Conservation (phyloP, 2,888 invertebrate genomes). For the Serrognathus titanus region DNA sequence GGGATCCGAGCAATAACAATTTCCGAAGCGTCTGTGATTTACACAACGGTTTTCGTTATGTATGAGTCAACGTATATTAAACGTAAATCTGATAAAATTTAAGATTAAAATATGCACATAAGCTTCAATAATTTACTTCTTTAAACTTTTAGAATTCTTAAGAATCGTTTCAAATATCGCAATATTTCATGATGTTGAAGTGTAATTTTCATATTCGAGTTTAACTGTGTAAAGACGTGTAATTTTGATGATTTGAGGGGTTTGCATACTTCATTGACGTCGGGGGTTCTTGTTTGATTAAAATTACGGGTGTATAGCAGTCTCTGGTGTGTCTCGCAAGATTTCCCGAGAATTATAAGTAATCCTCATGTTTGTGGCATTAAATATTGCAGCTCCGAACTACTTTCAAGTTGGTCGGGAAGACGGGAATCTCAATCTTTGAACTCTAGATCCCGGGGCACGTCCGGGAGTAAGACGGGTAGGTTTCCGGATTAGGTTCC, state of each 20-base stretch:
- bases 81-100: too few species aligned
- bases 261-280: constrained; percentile 17
- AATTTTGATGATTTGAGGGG: constrained; percentile 2
- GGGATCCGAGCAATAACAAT: too few species aligned
- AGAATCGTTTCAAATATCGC: too few species aligned
- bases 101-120: too few species aligned
- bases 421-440: constrained; percentile 31
- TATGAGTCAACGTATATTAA: too few species aligned
- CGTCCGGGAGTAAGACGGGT: constrained; percentile 9
- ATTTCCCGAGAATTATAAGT: constrained; percentile 28
- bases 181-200: too few species aligned
- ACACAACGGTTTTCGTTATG: too few species aligned
- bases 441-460: constrained; percentile 26
- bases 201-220: too few species aligned
- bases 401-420: constrained; percentile 38
- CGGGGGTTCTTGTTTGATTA: constrained; percentile 17
- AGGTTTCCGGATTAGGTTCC: constrained; percentile 28
- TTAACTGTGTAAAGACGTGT: not conserved
- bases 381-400: constrained; percentile 45
- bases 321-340: constrained; percentile 18
- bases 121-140: too few species aligned
- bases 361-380: constrained; percentile 45
- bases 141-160: too few species aligned
- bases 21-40: too few species aligned
- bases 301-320: constrained; percentile 7